These are phyloP conservation scores for Eristalis arbustorum DNA, from an alignment of 2,888 invertebrate genomes.

Conservation along the genomic window DNA sequence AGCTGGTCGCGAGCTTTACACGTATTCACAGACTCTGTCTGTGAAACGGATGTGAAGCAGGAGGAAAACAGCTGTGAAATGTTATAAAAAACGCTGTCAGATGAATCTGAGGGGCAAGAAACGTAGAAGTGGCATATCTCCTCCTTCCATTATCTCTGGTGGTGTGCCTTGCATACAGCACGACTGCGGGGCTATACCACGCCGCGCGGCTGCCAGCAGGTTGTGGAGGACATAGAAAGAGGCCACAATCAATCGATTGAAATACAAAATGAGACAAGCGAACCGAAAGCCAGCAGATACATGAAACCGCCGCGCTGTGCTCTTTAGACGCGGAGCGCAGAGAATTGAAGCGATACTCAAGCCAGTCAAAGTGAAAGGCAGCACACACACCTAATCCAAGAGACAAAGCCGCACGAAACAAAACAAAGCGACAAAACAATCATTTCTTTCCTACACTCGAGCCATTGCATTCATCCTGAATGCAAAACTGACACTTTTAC, in stretches of 20 bases:
- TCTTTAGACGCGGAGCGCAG: not conserved
- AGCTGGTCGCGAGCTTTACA: too few species aligned
- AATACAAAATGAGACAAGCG: constrained; percentile 1
- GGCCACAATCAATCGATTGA: constrained; percentile 46
- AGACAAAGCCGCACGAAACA: not conserved
- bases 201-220: not conserved
- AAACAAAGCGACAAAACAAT: not conserved
- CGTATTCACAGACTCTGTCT: too few species aligned
- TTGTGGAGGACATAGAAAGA: constrained; percentile 23
- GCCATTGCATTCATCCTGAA: not conserved
- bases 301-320: too few species aligned
- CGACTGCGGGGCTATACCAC: not conserved
- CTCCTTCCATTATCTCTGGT: too few species aligned
- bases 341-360: not conserved
- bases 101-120: too few species aligned
- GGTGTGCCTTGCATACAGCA: constrained; percentile 17
- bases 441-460: not conserved
- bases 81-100: too few species aligned
- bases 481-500: not conserved
- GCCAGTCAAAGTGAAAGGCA: not conserved
- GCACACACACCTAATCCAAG: not conserved
- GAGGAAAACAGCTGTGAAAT: too few species aligned
- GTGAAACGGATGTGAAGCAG: too few species aligned
- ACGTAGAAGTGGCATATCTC: too few species aligned
- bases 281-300: not conserved